Evolutionary conservation across 2,888 invertebrate genomes (phyloP), one percentile per base, ranked within the genome.

Genomic region (Spialia ferax): DNA sequence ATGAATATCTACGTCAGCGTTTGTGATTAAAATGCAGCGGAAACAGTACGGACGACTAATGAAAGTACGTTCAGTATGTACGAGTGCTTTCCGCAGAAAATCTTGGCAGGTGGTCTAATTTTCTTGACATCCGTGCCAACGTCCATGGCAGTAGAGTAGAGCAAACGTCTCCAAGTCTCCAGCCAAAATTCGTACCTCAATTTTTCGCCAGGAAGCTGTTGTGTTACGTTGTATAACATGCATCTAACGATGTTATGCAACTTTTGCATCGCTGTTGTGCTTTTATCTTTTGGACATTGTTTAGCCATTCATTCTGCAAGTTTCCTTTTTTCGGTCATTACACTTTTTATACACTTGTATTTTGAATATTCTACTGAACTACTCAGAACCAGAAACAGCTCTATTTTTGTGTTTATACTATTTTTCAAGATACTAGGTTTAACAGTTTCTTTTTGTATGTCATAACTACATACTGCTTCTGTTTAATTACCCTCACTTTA

Each of bases 21-120:
- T 64, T 64, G 64, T 32, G 18, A 23, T 55, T 45, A 45, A 32
- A 45, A 63, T 64, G 56, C 56, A 57, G 29, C 48, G 50, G 57
- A 57, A 64, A 64, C 64, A 42, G n/a, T 22, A 38, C n/a, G 1
- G 29, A 42, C 15, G 42, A 26, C 29, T 57, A 64, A 57, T 57
- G 48, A 48, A 57, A 50, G 45, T 18, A 45, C 18, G n/a, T 45
- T 42, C 42, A 10, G 63, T 56, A 56, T 45, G 63, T 15, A 64
- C n/a, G n/a, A n/a, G n/a, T n/a, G n/a, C 35, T 57, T 64, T 64
- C 35, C 59, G 11, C 60, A 4, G 50, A 57, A 66, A 66, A 60
- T 66, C 42, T 66, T 66, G 66, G 60, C 66, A 66, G 66, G 66
- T 61, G 45, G 60, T 60, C 60, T 54, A 38, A 54, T 66, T 66